Conservation (phyloP, 92 coral and sea anemone species). For the Siderastrea radians region DNA sequence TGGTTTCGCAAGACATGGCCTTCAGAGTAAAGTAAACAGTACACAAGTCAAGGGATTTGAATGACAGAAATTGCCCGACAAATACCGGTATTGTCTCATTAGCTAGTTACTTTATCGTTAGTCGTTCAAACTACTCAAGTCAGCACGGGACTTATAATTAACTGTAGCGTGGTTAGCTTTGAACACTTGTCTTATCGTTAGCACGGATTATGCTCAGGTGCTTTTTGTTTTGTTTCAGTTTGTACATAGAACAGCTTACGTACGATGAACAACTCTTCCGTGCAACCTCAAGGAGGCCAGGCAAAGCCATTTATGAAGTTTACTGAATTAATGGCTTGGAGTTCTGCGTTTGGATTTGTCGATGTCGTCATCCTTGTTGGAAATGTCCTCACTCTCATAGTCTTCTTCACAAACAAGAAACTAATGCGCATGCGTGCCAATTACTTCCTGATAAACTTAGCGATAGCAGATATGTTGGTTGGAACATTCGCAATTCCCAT, state of each 20-base stretch:
- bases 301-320: conserved; percentile 42
- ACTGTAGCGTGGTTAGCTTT: no score
- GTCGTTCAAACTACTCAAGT: not conserved
- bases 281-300: not conserved
- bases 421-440: conserved; percentile 88
- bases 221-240: not conserved
- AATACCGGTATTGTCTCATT: no score
- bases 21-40: not conserved
- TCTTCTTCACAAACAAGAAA: conserved; percentile 80
- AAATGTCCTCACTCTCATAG: conserved; percentile 79
- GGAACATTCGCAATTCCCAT: conserved; percentile 85
- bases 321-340: conserved; percentile 78
- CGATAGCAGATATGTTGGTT: conserved; percentile 85
- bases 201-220: no score
- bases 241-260: not conserved
- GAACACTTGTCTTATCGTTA: no score
- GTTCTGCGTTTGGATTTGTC: conserved; percentile 73
- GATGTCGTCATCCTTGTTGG: conserved; percentile 81
- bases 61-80: not conserved
- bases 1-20: no score
- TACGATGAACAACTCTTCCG: conserved; percentile 77
- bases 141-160: no score
- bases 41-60: not conserved
- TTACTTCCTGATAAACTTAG: conserved; percentile 85
- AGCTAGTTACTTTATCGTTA: no score